Conservation (phyloP, 2,113 vertebrate species). For the Cercocebus atys region DNA sequence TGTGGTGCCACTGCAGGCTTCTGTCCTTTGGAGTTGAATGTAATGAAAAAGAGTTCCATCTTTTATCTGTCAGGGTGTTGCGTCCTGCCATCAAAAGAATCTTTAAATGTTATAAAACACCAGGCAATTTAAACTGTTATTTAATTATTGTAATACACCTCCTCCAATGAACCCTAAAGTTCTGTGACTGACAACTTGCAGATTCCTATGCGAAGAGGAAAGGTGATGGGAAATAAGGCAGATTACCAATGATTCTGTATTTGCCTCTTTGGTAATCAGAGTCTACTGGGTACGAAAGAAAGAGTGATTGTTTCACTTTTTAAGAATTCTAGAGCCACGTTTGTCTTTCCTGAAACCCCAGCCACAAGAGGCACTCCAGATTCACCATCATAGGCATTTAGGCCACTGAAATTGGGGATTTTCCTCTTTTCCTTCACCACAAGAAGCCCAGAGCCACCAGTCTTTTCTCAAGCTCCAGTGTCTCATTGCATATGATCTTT, state of each 20-base stretch:
- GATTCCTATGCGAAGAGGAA: not conserved
- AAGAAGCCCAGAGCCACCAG: not conserved
- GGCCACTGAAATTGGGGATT: rapidly evolving
- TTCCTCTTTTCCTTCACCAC: not conserved
- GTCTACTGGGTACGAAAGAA: not conserved
- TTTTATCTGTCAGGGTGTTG: not conserved
- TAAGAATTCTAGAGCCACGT: no score
- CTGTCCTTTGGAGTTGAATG: not conserved
- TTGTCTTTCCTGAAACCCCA: not conserved
- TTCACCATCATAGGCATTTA: not conserved
- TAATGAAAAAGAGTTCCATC: not conserved
- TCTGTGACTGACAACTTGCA: not conserved
- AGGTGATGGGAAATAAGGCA: not conserved
- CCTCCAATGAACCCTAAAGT: not conserved
- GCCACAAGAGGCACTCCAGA: no score
- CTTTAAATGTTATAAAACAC: not conserved
- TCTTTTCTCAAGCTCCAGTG: not conserved
- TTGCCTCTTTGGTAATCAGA: not conserved
- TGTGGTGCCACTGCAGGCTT: rapidly evolving
- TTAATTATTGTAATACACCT: not conserved
- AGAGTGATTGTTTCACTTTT: not conserved
- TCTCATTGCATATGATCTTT: not conserved
- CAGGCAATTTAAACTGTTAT: not conserved
- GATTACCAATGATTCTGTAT: not conserved
- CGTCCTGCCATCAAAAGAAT: not conserved